Conservation (phyloP, 2,113 vertebrate genomes). For the Centropristis striata region DNA sequence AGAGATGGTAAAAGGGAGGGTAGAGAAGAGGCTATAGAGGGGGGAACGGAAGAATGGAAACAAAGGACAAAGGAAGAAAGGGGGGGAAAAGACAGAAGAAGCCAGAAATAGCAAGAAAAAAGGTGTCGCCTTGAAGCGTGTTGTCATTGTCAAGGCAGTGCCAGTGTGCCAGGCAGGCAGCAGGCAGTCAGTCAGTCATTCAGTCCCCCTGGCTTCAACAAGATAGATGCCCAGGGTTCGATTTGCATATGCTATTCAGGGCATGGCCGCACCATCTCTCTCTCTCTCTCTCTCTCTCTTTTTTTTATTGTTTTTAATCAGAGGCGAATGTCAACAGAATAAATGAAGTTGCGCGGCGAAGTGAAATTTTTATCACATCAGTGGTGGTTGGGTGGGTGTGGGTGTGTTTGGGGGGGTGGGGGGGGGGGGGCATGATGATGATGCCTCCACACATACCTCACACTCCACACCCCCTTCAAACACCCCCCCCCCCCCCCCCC, state of each 20-base stretch:
- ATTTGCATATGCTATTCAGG: constrained; percentile 99
- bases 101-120: constrained; percentile 73
- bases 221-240: constrained; percentile 97
- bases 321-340: constrained; percentile 99
- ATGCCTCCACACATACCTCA: constrained; percentile 87
- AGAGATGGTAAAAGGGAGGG: background rate
- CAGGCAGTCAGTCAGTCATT: constrained; percentile 84
- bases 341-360: constrained; percentile 99
- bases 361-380: constrained; percentile 99
- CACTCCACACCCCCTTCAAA: constrained; percentile 50
- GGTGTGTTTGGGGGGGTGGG: constrained; percentile 31
- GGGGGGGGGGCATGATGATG: constrained; percentile 70
- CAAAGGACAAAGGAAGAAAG: constrained; percentile 35
- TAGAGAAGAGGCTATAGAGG: background rate
- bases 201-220: constrained; percentile 91
- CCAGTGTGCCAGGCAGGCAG: constrained; percentile 90
- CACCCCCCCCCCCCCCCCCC: constrained; percentile 11
- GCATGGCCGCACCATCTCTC: constrained; percentile 83
- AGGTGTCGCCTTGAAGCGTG: constrained; percentile 91
- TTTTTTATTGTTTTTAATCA: constrained; percentile 99
- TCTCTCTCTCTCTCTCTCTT: constrained; percentile 77
- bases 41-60: constrained; percentile 18
- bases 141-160: constrained; percentile 87
- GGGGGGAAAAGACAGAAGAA: constrained; percentile 8
- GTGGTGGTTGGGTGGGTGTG: constrained; percentile 89